These are phyloP conservation scores for Myxocyprinus asiaticus DNA, from an alignment of 2,113 vertebrate species.

Conservation along the genomic window DNA sequence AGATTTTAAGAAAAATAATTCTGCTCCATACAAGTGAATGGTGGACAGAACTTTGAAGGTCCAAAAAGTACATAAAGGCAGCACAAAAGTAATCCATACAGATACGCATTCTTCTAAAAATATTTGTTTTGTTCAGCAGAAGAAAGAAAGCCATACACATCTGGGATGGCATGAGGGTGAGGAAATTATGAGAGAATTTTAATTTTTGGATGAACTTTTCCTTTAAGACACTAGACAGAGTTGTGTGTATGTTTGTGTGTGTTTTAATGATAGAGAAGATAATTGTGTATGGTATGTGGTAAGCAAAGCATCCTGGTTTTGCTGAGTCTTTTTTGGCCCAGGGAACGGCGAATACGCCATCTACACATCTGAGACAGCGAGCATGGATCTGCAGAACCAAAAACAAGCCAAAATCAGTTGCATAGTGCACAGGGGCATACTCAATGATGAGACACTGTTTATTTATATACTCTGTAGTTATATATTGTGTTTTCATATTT, in stretches of 20 bases:
- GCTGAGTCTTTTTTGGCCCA: slow-evolving; percentile 80
- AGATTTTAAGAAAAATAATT: too few species aligned
- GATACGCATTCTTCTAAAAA: too few species aligned
- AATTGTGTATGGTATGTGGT: slow-evolving; percentile 81
- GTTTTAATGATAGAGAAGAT: slow-evolving; percentile 82
- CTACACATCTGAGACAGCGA: slow-evolving; percentile 84
- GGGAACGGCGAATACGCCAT: slow-evolving; percentile 77
- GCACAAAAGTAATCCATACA: too few species aligned
- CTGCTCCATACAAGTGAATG: too few species aligned
- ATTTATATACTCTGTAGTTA: background rate
- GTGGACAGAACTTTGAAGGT: too few species aligned
- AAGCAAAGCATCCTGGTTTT: slow-evolving; percentile 74
- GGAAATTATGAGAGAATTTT: too few species aligned
- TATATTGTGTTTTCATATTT: background rate
- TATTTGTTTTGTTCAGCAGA: too few species aligned
- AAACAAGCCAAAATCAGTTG: slow-evolving; percentile 2
- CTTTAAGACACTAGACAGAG: background rate
- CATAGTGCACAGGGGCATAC: background rate
- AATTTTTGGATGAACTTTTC: too few species aligned
- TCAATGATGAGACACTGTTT: too few species aligned
- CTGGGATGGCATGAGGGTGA: too few species aligned
- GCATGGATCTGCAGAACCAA: slow-evolving; percentile 74
- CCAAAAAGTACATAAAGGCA: too few species aligned
- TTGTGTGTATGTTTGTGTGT: background rate
- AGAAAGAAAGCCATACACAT: too few species aligned